A percentile compares a stretch with the other conserved stretches of the same genome.
phyloP scores from a whole-genome alignment of 2,113 vertebrate genomes.

The Grus americana region DNA sequence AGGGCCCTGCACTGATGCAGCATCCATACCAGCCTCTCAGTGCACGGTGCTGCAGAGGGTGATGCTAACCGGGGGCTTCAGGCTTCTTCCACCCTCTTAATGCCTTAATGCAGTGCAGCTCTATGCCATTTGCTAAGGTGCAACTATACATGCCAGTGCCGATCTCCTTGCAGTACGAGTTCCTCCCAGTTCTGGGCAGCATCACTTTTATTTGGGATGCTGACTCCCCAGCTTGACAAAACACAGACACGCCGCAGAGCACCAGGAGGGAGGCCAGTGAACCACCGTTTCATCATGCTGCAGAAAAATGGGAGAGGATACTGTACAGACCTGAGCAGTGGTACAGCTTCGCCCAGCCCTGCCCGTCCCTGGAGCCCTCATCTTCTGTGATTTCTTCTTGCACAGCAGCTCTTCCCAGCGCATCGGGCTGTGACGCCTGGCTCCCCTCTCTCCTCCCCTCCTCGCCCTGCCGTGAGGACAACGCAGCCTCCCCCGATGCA shows the following conservation, averaged over 20 bases:
- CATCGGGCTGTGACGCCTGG: not conserved
- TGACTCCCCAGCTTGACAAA: not conserved
- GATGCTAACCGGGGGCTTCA: not conserved
- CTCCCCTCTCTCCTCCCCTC: not conserved
- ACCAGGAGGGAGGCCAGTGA: not conserved
- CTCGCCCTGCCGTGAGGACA: accelerated
- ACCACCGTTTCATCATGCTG: not conserved
- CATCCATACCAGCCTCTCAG: not conserved
- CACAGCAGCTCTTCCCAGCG: not conserved
- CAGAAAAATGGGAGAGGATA: not conserved
- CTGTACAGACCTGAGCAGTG: not conserved
- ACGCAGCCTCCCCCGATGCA: not conserved
- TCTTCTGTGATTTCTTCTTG: not conserved
- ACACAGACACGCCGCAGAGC: not conserved
- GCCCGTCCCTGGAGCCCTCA: not conserved
- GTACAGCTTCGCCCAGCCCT: not conserved
- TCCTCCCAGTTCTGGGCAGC: not conserved
- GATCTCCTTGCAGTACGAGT: not conserved
- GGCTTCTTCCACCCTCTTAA: not conserved
- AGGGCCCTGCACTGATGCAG: not conserved
- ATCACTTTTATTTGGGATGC: not conserved
- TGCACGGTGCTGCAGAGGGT: not conserved
- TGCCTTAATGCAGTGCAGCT: not conserved
- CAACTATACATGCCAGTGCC: not conserved
- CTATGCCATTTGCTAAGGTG: not conserved